Percentiles rank a stretch among this genome's conserved stretches.
phyloP scores from a whole-genome alignment of 2,113 vertebrate species.

The Aphyosemion australe region DNA sequence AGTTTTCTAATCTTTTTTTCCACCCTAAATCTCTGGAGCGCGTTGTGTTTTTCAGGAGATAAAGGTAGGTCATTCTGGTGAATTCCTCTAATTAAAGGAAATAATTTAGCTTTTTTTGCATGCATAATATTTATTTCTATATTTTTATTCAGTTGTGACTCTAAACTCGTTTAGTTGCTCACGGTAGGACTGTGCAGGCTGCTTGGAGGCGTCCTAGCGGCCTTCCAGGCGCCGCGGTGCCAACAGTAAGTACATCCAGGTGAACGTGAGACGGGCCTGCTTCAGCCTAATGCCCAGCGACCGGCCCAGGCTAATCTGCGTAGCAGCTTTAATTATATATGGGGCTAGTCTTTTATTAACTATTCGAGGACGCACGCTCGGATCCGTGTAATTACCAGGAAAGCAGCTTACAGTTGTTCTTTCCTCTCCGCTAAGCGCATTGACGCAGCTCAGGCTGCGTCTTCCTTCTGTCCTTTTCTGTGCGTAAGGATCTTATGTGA shows the following conservation, averaged over 20 bases:
- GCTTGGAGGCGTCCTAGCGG: not conserved
- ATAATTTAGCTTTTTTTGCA: not conserved
- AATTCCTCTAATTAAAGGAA: not conserved
- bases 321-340: constrained; percentile 75
- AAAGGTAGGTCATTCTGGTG: constrained; percentile 50
- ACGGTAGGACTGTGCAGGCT: not conserved
- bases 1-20: constrained; percentile 19
- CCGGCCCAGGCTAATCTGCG: constrained; percentile 51
- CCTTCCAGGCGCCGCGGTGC: constrained; percentile 1
- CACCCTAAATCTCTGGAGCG: constrained; percentile 22
- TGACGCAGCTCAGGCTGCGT: constrained; percentile 65
- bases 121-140: not conserved
- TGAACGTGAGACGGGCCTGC: constrained; percentile 51
- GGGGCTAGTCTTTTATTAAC: constrained; percentile 77
- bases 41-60: constrained; percentile 38
- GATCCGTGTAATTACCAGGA: constrained; percentile 82
- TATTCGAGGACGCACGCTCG: constrained; percentile 63
- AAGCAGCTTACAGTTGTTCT: constrained; percentile 75
- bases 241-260: constrained; percentile 43
- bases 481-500: constrained; percentile 68
- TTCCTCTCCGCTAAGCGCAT: constrained; percentile 79
- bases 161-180: not conserved
- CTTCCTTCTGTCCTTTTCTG: constrained; percentile 77
- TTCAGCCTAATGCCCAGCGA: constrained; percentile 38
- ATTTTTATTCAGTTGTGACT: not conserved